These are phyloP conservation scores for Sceloporus undulatus DNA, from an alignment of 2,113 vertebrate species.

Conservation along the genomic window DNA sequence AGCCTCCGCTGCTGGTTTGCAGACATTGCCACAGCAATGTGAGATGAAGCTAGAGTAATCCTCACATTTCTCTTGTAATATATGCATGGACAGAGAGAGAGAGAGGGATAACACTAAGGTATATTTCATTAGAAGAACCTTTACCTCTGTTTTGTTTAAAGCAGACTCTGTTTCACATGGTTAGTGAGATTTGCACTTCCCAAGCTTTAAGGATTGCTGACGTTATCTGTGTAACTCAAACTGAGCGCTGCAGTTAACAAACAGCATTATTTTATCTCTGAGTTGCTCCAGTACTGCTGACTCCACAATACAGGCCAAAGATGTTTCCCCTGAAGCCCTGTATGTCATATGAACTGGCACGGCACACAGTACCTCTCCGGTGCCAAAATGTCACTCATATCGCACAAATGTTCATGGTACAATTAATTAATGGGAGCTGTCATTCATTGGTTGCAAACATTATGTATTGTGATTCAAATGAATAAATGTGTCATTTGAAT, in stretches of 20 bases:
- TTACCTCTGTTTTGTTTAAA: neutral
- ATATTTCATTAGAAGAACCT: neutral
- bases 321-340: constrained; percentile 34
- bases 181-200: neutral
- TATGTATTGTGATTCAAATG: neutral
- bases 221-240: constrained; percentile 5
- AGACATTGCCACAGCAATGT: no score
- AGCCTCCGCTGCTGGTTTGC: no score
- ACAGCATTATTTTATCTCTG: neutral
- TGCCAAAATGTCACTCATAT: constrained; percentile 39
- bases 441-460: constrained; percentile 6
- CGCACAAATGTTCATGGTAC: constrained; percentile 34
- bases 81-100: neutral
- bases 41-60: neutral
- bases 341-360: constrained; percentile 36
- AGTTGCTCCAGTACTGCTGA: neutral
- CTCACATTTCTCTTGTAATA: neutral
- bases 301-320: neutral
- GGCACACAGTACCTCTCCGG: constrained; percentile 22
- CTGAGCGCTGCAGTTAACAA: neutral
- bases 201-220: neutral
- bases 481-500: neutral
- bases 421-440: constrained; percentile 11
- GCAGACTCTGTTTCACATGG: neutral
- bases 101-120: neutral